phyloP scores from a whole-genome alignment of 2,888 invertebrate genomes.

The Cryptops parisi region DNA sequence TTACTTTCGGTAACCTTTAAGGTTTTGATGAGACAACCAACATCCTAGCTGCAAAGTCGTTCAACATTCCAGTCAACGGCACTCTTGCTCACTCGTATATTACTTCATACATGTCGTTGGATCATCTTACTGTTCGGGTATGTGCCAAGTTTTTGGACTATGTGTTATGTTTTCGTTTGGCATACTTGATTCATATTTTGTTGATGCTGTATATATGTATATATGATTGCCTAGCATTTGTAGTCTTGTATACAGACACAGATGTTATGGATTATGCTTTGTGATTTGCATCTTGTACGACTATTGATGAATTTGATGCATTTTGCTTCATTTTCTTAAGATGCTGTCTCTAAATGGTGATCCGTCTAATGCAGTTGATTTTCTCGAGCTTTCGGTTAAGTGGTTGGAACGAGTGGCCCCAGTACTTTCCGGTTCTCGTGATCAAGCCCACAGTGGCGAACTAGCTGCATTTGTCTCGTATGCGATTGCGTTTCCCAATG shows the following conservation, averaged over 20 bases:
- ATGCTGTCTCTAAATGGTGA: too few species aligned
- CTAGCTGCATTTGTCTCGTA: conserved; percentile 81
- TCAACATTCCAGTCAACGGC: conserved; percentile 89
- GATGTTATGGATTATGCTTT: too few species aligned
- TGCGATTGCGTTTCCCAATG: conserved; percentile 89
- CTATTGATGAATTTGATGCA: too few species aligned
- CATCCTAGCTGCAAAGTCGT: conserved; percentile 93
- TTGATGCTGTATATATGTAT: too few species aligned
- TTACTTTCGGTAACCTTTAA: conserved; percentile 20
- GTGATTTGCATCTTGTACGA: too few species aligned
- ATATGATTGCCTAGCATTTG: too few species aligned
- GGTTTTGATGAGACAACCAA: conserved; percentile 99
- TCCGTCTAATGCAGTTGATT: conserved; percentile 25
- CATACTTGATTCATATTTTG: too few species aligned
- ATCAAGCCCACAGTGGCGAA: conserved; percentile 88
- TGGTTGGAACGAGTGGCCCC: conserved; percentile 58
- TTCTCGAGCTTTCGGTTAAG: conserved; percentile 34
- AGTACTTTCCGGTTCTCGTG: conserved; percentile 55
- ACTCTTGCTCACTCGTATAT: conserved; percentile 98
- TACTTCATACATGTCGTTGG: conserved; percentile 60
- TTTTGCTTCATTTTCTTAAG: too few species aligned
- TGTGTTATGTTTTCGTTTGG: too few species aligned
- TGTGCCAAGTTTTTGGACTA: too few species aligned
- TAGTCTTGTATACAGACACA: too few species aligned
- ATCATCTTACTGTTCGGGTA: conserved; percentile 26